These are phyloP conservation scores for Caenorhabditis afra DNA, from an alignment of 2,888 invertebrate genomes.

Conservation along the genomic window DNA sequence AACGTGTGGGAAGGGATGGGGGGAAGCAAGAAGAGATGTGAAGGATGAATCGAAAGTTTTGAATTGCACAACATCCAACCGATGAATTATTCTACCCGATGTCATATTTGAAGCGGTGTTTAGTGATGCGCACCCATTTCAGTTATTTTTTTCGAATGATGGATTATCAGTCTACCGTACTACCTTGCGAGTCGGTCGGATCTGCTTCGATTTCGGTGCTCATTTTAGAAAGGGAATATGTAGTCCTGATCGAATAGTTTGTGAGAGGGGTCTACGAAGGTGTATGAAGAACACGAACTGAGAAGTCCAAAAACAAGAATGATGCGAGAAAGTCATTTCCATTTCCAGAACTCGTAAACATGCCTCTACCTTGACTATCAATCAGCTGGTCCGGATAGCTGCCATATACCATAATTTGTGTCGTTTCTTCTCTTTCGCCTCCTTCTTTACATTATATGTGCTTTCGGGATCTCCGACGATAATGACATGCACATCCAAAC, in stretches of 20 bases:
- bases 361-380: constrained; percentile 54
- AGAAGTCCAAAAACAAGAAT: constrained; percentile 52
- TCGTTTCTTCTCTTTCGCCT: constrained; percentile 32
- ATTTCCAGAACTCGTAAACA: constrained; percentile 63
- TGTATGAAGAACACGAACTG: constrained; percentile 10
- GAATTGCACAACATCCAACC: constrained; percentile 26
- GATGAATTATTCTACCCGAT: constrained; percentile 33
- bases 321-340: constrained; percentile 56
- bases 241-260: neutral
- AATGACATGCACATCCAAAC: constrained; percentile 53
- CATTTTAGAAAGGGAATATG: neutral
- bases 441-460: constrained; percentile 45
- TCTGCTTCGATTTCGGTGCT: constrained; percentile 12
- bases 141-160: neutral
- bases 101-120: constrained; percentile 16
- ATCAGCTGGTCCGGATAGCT: constrained; percentile 47
- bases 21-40: constrained; percentile 7
- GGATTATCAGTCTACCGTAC: neutral
- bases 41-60: constrained; percentile 27
- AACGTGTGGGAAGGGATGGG: constrained; percentile 19
- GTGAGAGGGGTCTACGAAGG: neutral
- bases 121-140: neutral
- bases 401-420: constrained; percentile 56
- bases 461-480: constrained; percentile 31
- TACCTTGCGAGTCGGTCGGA: constrained; percentile 22